These are phyloP conservation scores for Oreochromis grahami DNA, from an alignment of 2,797 vertebrate genomes.

Conservation along the genomic window DNA sequence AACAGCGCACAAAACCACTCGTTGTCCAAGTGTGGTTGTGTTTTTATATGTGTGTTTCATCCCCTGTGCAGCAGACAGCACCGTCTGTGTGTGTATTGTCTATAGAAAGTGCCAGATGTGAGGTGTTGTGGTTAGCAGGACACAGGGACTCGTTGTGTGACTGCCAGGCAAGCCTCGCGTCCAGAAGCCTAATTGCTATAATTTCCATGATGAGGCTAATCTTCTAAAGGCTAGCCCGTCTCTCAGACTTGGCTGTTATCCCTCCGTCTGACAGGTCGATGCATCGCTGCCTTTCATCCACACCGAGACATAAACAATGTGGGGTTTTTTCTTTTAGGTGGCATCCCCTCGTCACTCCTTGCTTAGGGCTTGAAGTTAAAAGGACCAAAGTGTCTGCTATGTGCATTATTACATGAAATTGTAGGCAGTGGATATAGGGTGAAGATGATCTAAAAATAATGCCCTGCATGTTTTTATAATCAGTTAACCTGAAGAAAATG, in stretches of 20 bases:
- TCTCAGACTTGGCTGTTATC: constrained; percentile 61
- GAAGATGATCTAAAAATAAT: not conserved
- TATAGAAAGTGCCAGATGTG: constrained; percentile 69
- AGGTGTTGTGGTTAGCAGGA: constrained; percentile 57
- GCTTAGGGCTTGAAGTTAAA: not conserved
- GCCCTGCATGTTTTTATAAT: not conserved
- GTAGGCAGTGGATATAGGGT: not conserved
- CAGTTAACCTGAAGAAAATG: not conserved
- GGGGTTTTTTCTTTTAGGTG: not conserved
- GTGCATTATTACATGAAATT: not conserved
- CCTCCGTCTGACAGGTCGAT: constrained; percentile 24
- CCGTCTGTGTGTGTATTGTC: constrained; percentile 68
- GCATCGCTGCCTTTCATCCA: constrained; percentile 14
- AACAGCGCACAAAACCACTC: constrained; percentile 42
- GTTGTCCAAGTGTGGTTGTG: constrained; percentile 38
- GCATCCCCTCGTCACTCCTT: not conserved
- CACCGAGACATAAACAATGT: not conserved
- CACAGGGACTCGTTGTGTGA: constrained; percentile 66
- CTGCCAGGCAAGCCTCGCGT: constrained; percentile 58
- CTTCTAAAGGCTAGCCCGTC: constrained; percentile 65
- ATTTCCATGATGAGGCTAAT: constrained; percentile 76
- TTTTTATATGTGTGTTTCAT: constrained; percentile 37
- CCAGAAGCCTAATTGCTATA: constrained; percentile 71
- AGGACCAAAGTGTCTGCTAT: not conserved
- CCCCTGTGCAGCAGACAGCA: constrained; percentile 49